These are phyloP conservation scores for Campylorhamphus procurvoides DNA, from an alignment of 2,113 vertebrate species.

Conservation along the genomic window DNA sequence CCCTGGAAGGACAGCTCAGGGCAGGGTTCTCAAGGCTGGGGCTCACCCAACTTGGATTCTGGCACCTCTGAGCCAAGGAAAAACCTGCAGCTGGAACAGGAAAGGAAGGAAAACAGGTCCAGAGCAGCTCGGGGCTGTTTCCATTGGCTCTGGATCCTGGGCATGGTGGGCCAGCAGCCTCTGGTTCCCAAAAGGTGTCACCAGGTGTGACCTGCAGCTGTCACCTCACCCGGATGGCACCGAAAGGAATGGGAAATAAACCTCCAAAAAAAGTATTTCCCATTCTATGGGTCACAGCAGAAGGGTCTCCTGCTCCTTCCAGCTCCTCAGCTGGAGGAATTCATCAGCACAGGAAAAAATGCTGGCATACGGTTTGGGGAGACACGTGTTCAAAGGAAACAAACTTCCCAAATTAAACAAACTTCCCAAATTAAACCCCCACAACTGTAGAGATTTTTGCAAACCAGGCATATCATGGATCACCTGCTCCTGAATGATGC, in stretches of 20 bases:
- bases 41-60: background rate
- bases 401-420: background rate
- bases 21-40: too few species aligned
- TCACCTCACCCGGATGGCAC: background rate
- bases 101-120: background rate
- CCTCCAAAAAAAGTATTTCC: background rate
- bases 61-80: background rate
- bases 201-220: background rate
- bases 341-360: background rate
- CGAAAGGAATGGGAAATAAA: conserved; percentile 52
- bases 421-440: background rate
- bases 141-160: background rate
- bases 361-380: background rate
- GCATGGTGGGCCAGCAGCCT: background rate
- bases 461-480: background rate
- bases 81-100: background rate
- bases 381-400: background rate
- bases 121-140: background rate
- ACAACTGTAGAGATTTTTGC: background rate
- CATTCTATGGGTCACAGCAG: background rate
- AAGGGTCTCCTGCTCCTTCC: conserved; percentile 25
- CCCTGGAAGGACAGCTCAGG: too few species aligned
- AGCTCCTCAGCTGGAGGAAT: background rate
- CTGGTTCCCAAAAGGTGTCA: background rate
- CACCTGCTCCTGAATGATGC: background rate